Percentiles rank a stretch among this genome's conserved stretches.
These are phyloP conservation scores for Halocaridina rubra DNA, from an alignment of 2,888 invertebrate species.

Conservation along the genomic window DNA sequence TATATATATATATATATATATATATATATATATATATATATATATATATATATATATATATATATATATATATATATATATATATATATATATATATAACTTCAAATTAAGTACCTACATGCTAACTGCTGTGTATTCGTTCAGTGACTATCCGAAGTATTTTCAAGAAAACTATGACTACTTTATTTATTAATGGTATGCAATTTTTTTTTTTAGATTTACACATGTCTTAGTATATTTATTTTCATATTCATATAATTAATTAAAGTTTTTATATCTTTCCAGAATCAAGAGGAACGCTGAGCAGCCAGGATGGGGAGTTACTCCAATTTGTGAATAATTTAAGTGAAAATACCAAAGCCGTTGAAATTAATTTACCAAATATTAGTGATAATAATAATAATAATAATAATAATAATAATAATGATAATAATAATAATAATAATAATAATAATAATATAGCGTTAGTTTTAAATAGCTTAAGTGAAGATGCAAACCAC, in stretches of 20 bases:
- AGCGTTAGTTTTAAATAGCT: not conserved
- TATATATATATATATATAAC: too few relatives aligned
- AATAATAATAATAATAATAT: not conserved
- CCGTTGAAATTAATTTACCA: not conserved
- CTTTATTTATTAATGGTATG: too few relatives aligned
- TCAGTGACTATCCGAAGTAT: too few relatives aligned
- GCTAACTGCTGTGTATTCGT: too few relatives aligned
- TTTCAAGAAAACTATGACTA: too few relatives aligned
- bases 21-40: too few relatives aligned
- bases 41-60: too few relatives aligned
- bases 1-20: too few relatives aligned
- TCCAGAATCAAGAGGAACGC: not conserved
- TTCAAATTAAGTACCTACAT: too few relatives aligned
- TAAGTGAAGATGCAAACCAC: not conserved
- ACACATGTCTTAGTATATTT: too few relatives aligned
- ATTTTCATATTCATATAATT: not conserved
- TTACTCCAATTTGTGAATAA: not conserved
- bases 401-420: not conserved
- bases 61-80: too few relatives aligned
- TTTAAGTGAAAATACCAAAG: not conserved
- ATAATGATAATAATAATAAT: not conserved
- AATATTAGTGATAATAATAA: not conserved
- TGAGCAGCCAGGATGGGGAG: not conserved
- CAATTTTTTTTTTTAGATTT: too few relatives aligned
- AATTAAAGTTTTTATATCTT: not conserved